Base-by-base conservation (phyloP, 1,140 invertebrate genomes). In the Drosophila ficusphila region DNA sequence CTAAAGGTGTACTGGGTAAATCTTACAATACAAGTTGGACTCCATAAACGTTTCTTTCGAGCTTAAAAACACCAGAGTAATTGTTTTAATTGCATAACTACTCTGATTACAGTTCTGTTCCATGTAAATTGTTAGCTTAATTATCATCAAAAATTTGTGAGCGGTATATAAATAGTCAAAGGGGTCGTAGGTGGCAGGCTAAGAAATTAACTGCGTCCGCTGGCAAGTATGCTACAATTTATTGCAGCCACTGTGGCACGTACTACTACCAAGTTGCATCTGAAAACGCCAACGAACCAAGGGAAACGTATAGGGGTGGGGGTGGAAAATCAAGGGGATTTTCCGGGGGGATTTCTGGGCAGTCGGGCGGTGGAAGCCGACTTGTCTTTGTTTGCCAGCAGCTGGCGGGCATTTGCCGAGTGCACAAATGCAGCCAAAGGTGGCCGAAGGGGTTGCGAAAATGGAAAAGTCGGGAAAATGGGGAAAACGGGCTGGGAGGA, bases 211-310 rank as follows among this genome's bases (percentile, higher is more conserved):
- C 70, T 74, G 64, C 48, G 57, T 36, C 57, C 64, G 57, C 57
- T 46, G 7, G 31, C 46, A 79, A 75, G 69, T 79, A 76, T 75
- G 76, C 76, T 65, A 58, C 76, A 76, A 79, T 79, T 75, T 75
- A 79, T 75, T 75, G 65, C 76, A 75, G 33, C 71, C 52, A 73
- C 76, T 54, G 64, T 34, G 44, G 77, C 70, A 79, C 76, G 76
- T 76, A 78, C 61, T 25, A 11, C 29, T n/a, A n/a, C 39, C 25
- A 29, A 67, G 62, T 27, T 67, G 62, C 62, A 67, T 49, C 44
- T 38, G n/a, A 44, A 44, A 44, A 44, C 39, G 39, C n/a, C 39
- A 42, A 23, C 39, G 39, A 65, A 25, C 31, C 33, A 25, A 25
- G 41, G 18, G 34, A 12, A n/a, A n/a, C n/a, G n/a, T n/a, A n/a